Percentiles rank a stretch among this genome's conserved stretches.
Evolutionary conservation across 2,888 invertebrate species (phyloP).

Genomic region (Meloe dianella): DNA sequence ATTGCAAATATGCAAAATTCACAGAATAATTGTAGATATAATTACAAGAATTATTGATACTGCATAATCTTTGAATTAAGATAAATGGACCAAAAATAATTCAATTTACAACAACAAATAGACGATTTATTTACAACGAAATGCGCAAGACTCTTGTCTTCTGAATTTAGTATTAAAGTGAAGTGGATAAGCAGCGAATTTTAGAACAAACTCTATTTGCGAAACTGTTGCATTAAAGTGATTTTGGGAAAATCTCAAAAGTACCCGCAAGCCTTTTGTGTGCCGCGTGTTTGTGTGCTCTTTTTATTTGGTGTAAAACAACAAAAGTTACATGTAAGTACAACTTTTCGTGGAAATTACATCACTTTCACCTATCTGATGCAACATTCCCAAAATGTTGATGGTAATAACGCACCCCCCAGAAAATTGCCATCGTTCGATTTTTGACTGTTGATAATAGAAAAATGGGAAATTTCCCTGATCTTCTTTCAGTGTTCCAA

Average conservation of each 20-base stretch:
- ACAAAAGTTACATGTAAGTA: not conserved
- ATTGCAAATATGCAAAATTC: too few relatives aligned
- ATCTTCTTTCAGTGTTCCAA: not conserved
- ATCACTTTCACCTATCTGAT: not conserved
- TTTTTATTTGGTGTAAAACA: not conserved
- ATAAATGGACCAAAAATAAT: not conserved
- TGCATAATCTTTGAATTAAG: not conserved
- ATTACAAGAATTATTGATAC: not conserved
- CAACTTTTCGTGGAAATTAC: not conserved
- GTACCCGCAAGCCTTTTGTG: not conserved
- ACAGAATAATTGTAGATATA: not conserved
- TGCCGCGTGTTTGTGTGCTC: too few relatives aligned
- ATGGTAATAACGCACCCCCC: not conserved
- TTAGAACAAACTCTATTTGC: not conserved
- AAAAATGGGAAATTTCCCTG: too few relatives aligned
- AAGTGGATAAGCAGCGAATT: conserved; percentile 4
- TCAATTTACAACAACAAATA: not conserved
- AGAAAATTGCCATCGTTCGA: too few relatives aligned
- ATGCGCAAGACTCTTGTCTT: not conserved
- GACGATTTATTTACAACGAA: not conserved
- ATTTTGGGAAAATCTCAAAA: not conserved
- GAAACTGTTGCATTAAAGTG: not conserved
- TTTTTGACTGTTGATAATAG: too few relatives aligned
- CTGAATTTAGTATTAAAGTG: not conserved
- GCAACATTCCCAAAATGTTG: not conserved